Evolutionary conservation across 2,888 invertebrate genomes (phyloP), one percentile per base, ranked within the genome.

Genomic region (Dicranocentrus wangi): DNA sequence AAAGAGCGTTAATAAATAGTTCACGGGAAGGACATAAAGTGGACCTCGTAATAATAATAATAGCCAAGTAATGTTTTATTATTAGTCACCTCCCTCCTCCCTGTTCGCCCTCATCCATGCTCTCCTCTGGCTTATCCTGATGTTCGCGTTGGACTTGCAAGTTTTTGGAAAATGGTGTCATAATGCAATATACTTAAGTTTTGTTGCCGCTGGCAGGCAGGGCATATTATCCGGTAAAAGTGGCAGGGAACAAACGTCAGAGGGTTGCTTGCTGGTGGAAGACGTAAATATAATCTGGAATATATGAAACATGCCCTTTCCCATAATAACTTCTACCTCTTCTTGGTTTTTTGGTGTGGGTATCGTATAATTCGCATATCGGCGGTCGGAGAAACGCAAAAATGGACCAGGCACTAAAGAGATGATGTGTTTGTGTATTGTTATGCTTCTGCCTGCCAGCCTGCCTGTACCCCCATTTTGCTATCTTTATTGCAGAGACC

Each of bases 101-200:
- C n/a, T 51, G 51, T 51, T 8, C n/a, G 17, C 51, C 7, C 3
- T 13, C 10, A 51, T 51, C n/a, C 7, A 13, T 17, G n/a, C n/a
- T 51, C n/a, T 10, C 51, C 51, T 5, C 3, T 3, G 51, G 51
- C n/a, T 51, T 39, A 39, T 8, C 10, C 51, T 17, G 7, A 17
- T 10, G 3, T 17, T 51, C 39, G 7, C 39, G 13, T n/a, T 51
- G 51, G 51, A 51, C 51, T 10, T 51, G n/a, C 8, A 55, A 23
- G 51, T 75, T 10, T 55, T 66, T 23, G 42, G 53, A 28, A 70
- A 51, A 70, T 69, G 69, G 69, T 77, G 77, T 77, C 77, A 77
- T 77, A 77, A 77, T n/a, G n/a, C n/a, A n/a, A n/a, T n/a, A n/a
- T n/a, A n/a, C n/a, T n/a, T 77, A 69, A 77, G 58, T 77, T 77